phyloP scores from a whole-genome alignment of 2,888 invertebrate species.

The Augochlorella aurata region DNA sequence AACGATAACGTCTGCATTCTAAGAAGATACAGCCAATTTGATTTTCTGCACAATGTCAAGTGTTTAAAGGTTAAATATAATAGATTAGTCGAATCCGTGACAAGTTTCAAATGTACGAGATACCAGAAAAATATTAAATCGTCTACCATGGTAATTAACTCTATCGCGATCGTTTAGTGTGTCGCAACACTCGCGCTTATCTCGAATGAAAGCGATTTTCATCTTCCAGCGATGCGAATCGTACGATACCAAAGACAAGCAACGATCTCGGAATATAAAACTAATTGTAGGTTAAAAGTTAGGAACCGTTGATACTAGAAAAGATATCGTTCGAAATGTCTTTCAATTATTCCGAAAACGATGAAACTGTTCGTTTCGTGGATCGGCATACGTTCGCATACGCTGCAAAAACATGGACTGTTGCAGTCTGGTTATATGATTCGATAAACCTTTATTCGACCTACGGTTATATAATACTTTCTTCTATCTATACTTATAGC shows the following conservation, averaged over 20 bases:
- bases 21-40: neutral
- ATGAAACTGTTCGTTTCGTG: neutral
- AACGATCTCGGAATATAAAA: no score
- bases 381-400: neutral
- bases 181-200: no score
- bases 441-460: neutral
- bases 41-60: neutral
- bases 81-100: neutral
- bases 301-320: neutral
- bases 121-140: neutral
- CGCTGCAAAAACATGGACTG: neutral
- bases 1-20: slow-evolving; percentile 14
- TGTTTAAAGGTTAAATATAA: neutral
- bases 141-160: neutral
- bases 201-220: no score
- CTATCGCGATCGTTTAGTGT: no score
- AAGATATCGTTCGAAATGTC: neutral
- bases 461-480: neutral
- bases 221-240: no score
- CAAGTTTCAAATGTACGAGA: neutral
- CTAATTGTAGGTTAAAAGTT: neutral
- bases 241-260: no score
- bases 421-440: neutral
- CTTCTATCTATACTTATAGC: neutral
- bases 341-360: neutral